A percentile compares a stretch with the other conserved stretches of the same genome.
phyloP scores from a whole-genome alignment of 2,888 invertebrate genomes.

The Pyrrhia umbra region DNA sequence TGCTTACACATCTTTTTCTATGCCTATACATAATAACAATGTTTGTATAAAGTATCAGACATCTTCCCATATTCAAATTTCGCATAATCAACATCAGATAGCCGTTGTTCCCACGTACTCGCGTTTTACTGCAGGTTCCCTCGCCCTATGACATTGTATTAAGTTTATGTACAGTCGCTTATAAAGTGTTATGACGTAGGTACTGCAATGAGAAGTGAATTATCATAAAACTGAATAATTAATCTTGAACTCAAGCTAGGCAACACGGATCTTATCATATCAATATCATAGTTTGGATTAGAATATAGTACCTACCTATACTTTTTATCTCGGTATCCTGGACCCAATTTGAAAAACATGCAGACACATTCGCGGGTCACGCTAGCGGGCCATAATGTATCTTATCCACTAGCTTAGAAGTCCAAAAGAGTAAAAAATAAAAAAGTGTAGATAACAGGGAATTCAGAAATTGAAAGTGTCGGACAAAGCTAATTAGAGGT shows the following conservation, averaged over 20 bases:
- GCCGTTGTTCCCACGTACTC: slow-evolving; percentile 49
- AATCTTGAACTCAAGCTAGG: not conserved
- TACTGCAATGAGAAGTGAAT: not conserved
- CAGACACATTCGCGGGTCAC: no score
- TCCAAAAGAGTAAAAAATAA: not conserved
- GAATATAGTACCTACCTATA: no score
- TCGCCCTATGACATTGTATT: slow-evolving; percentile 51
- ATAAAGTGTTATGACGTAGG: not conserved
- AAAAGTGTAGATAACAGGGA: not conserved
- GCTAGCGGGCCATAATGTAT: no score
- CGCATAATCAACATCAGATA: slow-evolving; percentile 34
- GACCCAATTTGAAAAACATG: no score
- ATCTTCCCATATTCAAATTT: slow-evolving; percentile 47
- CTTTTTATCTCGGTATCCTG: no score
- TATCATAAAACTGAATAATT: not conserved
- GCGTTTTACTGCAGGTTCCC: slow-evolving; percentile 40
- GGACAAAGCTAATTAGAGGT: slow-evolving; percentile 4
- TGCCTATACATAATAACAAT: not conserved
- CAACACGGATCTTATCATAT: no score
- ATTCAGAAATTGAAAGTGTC: not conserved
- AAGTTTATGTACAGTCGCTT: slow-evolving; percentile 38
- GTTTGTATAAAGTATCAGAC: slow-evolving; percentile 3
- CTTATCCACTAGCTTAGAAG: no score
- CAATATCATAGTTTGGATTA: no score
- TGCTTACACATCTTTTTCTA: not conserved